These are phyloP conservation scores for Australoheros scitulus DNA, from an alignment of 2,113 vertebrate species.

Conservation along the genomic window DNA sequence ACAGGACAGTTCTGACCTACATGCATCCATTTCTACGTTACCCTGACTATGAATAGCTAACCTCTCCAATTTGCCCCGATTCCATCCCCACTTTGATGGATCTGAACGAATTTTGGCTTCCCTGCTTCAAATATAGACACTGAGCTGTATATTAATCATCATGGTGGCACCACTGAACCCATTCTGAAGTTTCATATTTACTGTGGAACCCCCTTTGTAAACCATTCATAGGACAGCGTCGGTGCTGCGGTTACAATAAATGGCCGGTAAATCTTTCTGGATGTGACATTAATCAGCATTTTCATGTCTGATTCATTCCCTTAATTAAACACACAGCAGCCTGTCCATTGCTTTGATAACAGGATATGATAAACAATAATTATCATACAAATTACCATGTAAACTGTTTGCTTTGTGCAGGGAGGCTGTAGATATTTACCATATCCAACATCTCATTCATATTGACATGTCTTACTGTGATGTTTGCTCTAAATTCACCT, in stretches of 20 bases:
- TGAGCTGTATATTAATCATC: background rate
- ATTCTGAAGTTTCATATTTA: background rate
- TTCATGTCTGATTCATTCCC: constrained; percentile 7
- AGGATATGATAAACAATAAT: background rate
- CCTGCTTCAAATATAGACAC: constrained; percentile 14
- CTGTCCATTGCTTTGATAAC: background rate
- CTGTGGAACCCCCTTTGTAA: background rate
- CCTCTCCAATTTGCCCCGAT: constrained; percentile 35
- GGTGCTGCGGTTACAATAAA: constrained; percentile 4
- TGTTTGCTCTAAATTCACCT: background rate
- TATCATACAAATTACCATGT: constrained; percentile 3
- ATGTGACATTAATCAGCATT: background rate
- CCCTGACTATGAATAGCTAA: constrained; percentile 37
- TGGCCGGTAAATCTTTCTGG: constrained; percentile 9
- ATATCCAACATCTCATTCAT: background rate
- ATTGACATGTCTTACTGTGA: background rate
- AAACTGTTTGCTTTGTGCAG: background rate
- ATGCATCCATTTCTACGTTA: constrained; percentile 30
- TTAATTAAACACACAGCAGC: background rate
- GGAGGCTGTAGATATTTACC: background rate
- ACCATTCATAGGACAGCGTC: background rate
- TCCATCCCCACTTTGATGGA: constrained; percentile 41
- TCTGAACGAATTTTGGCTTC: constrained; percentile 3
- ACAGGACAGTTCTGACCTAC: constrained; percentile 31
- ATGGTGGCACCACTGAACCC: background rate